Percentiles rank a stretch among this genome's conserved stretches.
phyloP scores from a whole-genome alignment of 2,888 invertebrate species.

The Cerceris rybyensis region DNA sequence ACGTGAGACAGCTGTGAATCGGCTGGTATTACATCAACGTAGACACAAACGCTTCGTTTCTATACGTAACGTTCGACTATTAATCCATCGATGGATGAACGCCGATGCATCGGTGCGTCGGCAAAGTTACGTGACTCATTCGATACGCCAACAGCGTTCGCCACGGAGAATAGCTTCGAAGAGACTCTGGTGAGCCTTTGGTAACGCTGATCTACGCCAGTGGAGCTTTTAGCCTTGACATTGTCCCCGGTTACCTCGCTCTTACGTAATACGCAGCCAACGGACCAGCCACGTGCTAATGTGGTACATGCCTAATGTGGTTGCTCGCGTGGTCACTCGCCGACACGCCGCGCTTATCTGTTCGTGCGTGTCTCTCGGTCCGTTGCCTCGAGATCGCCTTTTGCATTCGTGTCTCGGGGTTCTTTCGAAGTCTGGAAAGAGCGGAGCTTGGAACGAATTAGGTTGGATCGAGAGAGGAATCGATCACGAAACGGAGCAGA shows the following conservation, averaged over 20 bases:
- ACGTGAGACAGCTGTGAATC: constrained; percentile 54
- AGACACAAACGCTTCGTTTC: constrained; percentile 34
- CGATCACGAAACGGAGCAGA: no score
- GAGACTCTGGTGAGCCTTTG: background rate
- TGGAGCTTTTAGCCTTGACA: constrained; percentile 69
- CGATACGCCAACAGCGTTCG: background rate
- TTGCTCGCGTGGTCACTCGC: constrained; percentile 34
- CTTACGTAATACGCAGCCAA: constrained; percentile 66
- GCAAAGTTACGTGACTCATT: background rate
- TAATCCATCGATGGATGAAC: constrained; percentile 7
- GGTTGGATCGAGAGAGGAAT: no score
- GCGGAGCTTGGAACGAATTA: no score
- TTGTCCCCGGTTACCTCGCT: constrained; percentile 61
- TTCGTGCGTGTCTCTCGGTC: background rate
- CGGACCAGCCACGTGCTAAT: constrained; percentile 64
- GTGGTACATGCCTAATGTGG: constrained; percentile 61
- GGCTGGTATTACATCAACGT: constrained; percentile 53
- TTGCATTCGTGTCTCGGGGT: background rate
- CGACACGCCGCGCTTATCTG: background rate
- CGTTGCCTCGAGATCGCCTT: no score
- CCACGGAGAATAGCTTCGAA: background rate
- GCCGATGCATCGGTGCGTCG: background rate
- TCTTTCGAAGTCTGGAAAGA: background rate
- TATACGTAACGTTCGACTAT: constrained; percentile 11
- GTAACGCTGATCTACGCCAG: constrained; percentile 2